Conservation (phyloP, 1,140 invertebrate genomes). For the Helicoverpa armigera region DNA sequence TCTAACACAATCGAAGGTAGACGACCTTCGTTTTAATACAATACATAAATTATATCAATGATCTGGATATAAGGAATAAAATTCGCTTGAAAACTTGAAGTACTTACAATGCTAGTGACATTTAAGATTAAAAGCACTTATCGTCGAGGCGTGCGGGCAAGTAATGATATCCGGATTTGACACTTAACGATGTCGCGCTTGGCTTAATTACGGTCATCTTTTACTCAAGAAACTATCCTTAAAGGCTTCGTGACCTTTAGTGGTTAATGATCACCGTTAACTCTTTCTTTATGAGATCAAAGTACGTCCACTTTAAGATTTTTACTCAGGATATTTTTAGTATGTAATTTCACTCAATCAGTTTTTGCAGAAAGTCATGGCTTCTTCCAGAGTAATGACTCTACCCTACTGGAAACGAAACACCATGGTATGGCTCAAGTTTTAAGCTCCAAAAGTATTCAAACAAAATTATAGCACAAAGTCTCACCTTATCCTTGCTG, state of each 20-base stretch:
- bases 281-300: background rate
- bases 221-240: background rate
- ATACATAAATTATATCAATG: conserved; percentile 17
- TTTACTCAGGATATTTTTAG: too few species aligned
- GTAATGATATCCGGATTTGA: conserved; percentile 12
- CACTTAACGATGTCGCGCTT: conserved; percentile 18
- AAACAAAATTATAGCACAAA: background rate
- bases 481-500: conserved; percentile 97
- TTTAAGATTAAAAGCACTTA: conserved; percentile 29
- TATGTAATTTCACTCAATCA: too few species aligned
- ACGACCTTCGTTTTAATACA: conserved; percentile 37
- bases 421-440: too few species aligned
- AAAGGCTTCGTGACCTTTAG: too few species aligned
- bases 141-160: background rate
- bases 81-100: background rate
- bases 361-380: too few species aligned
- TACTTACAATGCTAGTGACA: background rate
- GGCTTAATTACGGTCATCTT: background rate
- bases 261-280: background rate
- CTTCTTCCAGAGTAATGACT: background rate
- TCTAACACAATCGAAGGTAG: conserved; percentile 35
- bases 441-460: too few species aligned
- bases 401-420: background rate
- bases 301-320: background rate
- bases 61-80: conserved; percentile 13